Percentiles rank a stretch among this genome's conserved stretches.
Conservation (phyloP, 2,888 invertebrate genomes). For the Neoascia interrupta region DNA sequence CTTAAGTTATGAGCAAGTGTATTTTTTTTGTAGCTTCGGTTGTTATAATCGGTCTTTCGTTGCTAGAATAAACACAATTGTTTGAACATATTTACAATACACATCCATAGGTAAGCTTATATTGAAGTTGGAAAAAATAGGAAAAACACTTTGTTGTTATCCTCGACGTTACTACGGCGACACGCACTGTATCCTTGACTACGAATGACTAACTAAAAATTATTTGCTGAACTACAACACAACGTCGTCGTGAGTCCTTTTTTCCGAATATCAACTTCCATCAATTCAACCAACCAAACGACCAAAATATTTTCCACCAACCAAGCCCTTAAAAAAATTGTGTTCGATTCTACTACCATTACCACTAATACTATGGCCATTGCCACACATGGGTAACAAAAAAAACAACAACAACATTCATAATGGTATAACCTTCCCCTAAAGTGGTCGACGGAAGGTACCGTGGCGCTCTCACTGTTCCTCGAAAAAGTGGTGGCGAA, state of each 20-base stretch:
- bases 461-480: constrained; percentile 32
- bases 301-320: constrained; percentile 67
- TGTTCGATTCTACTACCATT: constrained; percentile 61
- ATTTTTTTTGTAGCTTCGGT: constrained; percentile 8
- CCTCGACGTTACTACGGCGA: constrained; percentile 70
- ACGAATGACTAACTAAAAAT: constrained; percentile 80
- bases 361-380: constrained; percentile 54
- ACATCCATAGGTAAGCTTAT: constrained; percentile 6
- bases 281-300: constrained; percentile 59
- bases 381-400: constrained; percentile 40
- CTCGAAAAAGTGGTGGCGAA: constrained; percentile 2
- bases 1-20: constrained; percentile 63
- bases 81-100: constrained; percentile 16
- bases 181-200: constrained; percentile 79
- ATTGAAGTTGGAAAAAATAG: constrained; percentile 1
- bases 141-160: constrained; percentile 59
- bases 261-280: constrained; percentile 67
- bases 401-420: constrained; percentile 4
- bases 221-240: constrained; percentile 76
- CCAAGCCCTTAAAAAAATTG: constrained; percentile 68
- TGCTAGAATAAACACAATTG: constrained; percentile 56
- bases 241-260: constrained; percentile 68
- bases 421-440: constrained; percentile 59
- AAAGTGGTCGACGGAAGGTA: constrained; percentile 53
- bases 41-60: constrained; percentile 48